Evolutionary conservation across 2,113 vertebrate genomes (phyloP), one percentile per base, ranked within the genome.

Genomic region (Anarrhichthys ocellatus): DNA sequence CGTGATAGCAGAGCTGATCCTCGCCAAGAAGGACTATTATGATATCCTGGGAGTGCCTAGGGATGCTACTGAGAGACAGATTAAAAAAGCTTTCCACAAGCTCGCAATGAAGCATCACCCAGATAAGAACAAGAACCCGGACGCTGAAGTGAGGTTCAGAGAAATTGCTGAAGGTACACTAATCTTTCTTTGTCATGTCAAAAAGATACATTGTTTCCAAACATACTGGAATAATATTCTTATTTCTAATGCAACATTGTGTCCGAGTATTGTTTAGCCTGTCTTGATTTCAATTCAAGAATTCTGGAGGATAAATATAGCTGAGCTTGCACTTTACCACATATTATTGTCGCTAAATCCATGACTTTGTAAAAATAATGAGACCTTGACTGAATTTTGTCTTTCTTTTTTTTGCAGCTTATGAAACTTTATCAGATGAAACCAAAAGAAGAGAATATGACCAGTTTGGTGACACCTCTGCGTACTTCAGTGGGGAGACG

Each of bases 51-150:
- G 98, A 80, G 96, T 99, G 81, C 96, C 98, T 34, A 98, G 96
- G 94, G 97, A 95, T 70, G 97, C 98, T 27, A 96, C 95, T 44
- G 97, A 98, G 56, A 96, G 97, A 52, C 98, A 99, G 88, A 97
- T 99, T 76, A 99, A 99, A 92, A 99, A 99, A 83, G 97, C 97
- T 18, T 99, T 99, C 94, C 98, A 99, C 91, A 98, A 96, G 80
- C 94, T 99, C 73, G 98, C 97, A 40, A 97, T 98, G 97, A 99
- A 97, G 83, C 97, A 97, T 89, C 98, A 99, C 76, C 98, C 98
- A 27, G 98, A 99, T 92, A 98, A 96, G 93, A 98, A 99, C 92
- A 99, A 97, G 92, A 97, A 95, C 85, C 97, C 97, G 2, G 96
- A 98, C 83, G 97, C 98, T 71, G 98, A 99, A 95, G 92, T 94